A percentile compares a stretch with the other conserved stretches of the same genome.
Evolutionary conservation across 2,797 vertebrate species (phyloP).

Genomic region (Basileuterus tristriatus): DNA sequence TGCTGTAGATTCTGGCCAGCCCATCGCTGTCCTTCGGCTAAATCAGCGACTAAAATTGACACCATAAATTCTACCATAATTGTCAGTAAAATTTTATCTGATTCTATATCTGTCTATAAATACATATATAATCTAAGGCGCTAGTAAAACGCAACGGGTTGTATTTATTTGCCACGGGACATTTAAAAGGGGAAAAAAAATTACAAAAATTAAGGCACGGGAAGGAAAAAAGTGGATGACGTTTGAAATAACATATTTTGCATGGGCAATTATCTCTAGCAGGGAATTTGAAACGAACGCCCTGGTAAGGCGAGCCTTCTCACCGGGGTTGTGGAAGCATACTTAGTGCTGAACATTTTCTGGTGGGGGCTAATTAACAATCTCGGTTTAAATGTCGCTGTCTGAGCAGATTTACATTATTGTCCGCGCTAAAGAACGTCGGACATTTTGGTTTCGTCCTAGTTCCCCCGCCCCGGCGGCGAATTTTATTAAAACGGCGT

Average conservation of each 20-base stretch:
- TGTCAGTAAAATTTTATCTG: slow-evolving; percentile 19
- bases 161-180: background rate
- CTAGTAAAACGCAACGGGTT: background rate
- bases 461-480: background rate
- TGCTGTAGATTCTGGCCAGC: background rate
- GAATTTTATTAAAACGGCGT: background rate
- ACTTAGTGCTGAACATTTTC: background rate
- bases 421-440: background rate
- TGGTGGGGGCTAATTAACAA: background rate
- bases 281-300: background rate
- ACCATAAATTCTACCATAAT: slow-evolving; percentile 11
- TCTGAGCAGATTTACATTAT: background rate
- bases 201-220: background rate
- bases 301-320: background rate
- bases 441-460: background rate
- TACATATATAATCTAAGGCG: background rate
- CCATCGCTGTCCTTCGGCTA: background rate
- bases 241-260: slow-evolving; percentile 1
- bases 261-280: background rate
- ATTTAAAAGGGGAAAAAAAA: background rate
- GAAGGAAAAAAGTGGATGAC: background rate
- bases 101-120: background rate
- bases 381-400: background rate
- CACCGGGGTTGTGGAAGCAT: background rate
- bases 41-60: background rate